phyloP scores from a whole-genome alignment of 2,888 invertebrate genomes.

The Drosophila anomalata region DNA sequence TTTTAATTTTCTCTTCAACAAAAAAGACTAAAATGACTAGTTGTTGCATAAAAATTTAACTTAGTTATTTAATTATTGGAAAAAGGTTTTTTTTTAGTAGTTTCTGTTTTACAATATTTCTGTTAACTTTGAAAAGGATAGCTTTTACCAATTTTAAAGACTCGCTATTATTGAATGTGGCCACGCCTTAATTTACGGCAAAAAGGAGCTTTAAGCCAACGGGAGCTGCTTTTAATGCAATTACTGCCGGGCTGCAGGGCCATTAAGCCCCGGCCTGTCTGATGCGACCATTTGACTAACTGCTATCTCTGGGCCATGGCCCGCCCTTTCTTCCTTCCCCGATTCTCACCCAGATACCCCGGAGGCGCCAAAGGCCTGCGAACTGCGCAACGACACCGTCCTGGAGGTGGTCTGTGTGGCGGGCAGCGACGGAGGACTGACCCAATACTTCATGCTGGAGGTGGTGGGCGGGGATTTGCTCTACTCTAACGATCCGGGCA shows the following conservation, averaged over 20 bases:
- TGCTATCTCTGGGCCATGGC: conserved; percentile 33
- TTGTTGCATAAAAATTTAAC: no score
- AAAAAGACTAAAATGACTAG: no score
- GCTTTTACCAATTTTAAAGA: background rate
- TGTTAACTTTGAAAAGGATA: background rate
- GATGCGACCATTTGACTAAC: conserved; percentile 32
- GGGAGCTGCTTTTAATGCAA: conserved; percentile 50
- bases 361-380: conserved; percentile 90
- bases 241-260: conserved; percentile 31
- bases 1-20: no score
- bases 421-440: conserved; percentile 92
- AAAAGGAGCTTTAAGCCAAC: conserved; percentile 43
- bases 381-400: conserved; percentile 87
- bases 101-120: background rate
- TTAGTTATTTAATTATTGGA: no score
- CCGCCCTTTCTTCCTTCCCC: background rate
- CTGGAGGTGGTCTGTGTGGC: conserved; percentile 90
- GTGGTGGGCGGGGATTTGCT: conserved; percentile 87
- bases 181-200: conserved; percentile 52
- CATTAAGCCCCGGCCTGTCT: conserved; percentile 37
- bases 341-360: conserved; percentile 87
- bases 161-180: conserved; percentile 8
- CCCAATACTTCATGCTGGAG: conserved; percentile 92
- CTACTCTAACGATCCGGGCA: conserved; percentile 84
- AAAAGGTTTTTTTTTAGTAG: no score